Conservation (phyloP, 2,888 invertebrate genomes). For the Pheosia gnoma region DNA sequence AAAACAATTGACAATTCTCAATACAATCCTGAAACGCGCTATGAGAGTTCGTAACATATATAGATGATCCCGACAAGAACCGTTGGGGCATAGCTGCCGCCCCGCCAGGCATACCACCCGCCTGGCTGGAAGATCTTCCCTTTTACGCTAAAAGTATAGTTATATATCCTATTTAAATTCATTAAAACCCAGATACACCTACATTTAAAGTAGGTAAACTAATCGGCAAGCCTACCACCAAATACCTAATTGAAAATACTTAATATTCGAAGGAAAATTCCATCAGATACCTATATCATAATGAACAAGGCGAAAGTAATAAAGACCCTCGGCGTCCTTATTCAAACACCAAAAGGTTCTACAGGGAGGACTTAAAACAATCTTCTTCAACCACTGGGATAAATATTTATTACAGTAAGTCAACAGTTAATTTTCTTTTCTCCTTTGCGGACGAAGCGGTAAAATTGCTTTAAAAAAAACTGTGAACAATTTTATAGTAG, state of each 20-base stretch:
- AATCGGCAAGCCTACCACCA: not conserved
- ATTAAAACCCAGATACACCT: too few species aligned
- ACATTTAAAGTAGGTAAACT: too few species aligned
- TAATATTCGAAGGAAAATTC: not conserved
- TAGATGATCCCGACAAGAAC: too few species aligned
- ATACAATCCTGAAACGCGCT: too few species aligned
- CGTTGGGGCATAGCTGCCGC: too few species aligned
- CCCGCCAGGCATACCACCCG: too few species aligned
- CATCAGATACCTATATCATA: not conserved
- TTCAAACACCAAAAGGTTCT: conserved; percentile 48
- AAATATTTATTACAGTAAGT: conserved; percentile 58
- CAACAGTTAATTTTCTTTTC: conserved; percentile 50
- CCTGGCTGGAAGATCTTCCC: too few species aligned
- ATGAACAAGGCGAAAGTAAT: conserved; percentile 25
- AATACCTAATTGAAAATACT: not conserved
- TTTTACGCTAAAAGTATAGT: too few species aligned
- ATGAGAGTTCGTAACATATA: too few species aligned
- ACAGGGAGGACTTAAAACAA: conserved; percentile 48
- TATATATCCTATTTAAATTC: too few species aligned
- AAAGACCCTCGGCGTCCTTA: conserved; percentile 42
- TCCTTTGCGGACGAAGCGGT: conserved; percentile 31
- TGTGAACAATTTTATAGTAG: conserved; percentile 35
- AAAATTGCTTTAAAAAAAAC: conserved; percentile 34
- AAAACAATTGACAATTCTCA: too few species aligned
- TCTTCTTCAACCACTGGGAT: conserved; percentile 48